A percentile compares a stretch with the other conserved stretches of the same genome.
These are phyloP conservation scores for Ennomos fuscantarius DNA, from an alignment of 2,888 invertebrate species.

Conservation along the genomic window DNA sequence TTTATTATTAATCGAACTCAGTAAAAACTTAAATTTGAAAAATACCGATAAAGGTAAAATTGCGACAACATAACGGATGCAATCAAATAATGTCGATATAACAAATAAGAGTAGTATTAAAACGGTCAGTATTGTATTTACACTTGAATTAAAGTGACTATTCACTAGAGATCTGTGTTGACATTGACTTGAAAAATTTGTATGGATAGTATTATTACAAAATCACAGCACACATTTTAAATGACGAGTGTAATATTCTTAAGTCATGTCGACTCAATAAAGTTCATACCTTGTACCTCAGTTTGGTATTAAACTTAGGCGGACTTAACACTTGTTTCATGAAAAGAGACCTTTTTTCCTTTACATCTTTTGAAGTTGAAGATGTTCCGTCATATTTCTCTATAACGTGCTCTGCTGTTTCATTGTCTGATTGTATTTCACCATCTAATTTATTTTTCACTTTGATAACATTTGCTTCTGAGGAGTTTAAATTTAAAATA, in stretches of 20 bases:
- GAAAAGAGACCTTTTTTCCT: constrained; percentile 82
- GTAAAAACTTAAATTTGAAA: too few relatives aligned
- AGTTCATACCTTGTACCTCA: constrained; percentile 67
- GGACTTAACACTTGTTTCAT: constrained; percentile 85
- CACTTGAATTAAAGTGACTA: constrained; percentile 10
- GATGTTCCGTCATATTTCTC: constrained; percentile 35
- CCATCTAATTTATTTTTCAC: constrained; percentile 57
- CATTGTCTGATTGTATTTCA: constrained; percentile 25
- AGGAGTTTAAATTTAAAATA: constrained; percentile 53
- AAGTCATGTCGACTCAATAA: neutral
- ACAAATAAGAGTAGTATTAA: too few relatives aligned
- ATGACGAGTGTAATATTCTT: neutral
- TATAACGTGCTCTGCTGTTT: constrained; percentile 23
- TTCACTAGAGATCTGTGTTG: constrained; percentile 21
- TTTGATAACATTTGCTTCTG: constrained; percentile 55
- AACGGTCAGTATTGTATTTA: neutral
- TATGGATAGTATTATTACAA: constrained; percentile 1
- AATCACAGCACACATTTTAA: constrained; percentile 25
- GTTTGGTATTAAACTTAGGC: constrained; percentile 81
- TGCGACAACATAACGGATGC: too few relatives aligned
- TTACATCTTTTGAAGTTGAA: constrained; percentile 63
- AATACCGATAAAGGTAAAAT: too few relatives aligned
- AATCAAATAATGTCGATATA: too few relatives aligned
- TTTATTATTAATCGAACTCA: neutral
- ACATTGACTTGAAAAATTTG: constrained; percentile 13